phyloP scores from a whole-genome alignment of 2,113 vertebrate genomes.

The Phycodurus eques region DNA sequence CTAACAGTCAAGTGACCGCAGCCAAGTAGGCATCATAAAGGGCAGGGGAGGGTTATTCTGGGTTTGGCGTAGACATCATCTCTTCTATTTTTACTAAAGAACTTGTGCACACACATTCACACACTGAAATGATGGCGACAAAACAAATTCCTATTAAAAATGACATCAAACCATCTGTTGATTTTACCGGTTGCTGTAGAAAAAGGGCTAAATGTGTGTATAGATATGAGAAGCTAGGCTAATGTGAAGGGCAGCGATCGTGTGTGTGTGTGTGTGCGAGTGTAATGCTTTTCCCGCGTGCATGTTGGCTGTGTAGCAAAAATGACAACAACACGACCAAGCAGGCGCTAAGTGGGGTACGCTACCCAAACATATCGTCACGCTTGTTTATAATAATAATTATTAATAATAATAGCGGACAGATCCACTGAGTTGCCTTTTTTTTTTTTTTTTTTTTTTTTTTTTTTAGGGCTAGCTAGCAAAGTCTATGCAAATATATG shows the following conservation, averaged over 20 bases:
- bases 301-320: conserved; percentile 37
- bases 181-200: conserved; percentile 24
- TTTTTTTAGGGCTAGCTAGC: conserved; percentile 76
- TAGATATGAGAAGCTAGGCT: conserved; percentile 17
- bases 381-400: conserved; percentile 60
- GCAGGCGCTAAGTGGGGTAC: conserved; percentile 60
- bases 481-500: conserved; percentile 78
- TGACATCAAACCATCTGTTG: conserved; percentile 28
- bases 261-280: conserved; percentile 18
- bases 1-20: conserved; percentile 12
- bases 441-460: conserved; percentile 41
- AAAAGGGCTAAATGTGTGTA: conserved; percentile 34
- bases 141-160: conserved; percentile 43
- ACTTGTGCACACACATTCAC: conserved; percentile 3
- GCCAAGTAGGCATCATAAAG: neutral
- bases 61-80: neutral
- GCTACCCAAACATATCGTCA: conserved; percentile 55
- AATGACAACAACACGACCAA: conserved; percentile 65
- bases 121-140: conserved; percentile 45
- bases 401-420: conserved; percentile 44
- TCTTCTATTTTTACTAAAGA: conserved; percentile 2
- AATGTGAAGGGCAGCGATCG: conserved; percentile 31
- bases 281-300: conserved; percentile 17
- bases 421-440: conserved; percentile 76
- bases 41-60: neutral